phyloP scores from a whole-genome alignment of 2,113 vertebrate genomes.

The Porphyrio hochstetteri region DNA sequence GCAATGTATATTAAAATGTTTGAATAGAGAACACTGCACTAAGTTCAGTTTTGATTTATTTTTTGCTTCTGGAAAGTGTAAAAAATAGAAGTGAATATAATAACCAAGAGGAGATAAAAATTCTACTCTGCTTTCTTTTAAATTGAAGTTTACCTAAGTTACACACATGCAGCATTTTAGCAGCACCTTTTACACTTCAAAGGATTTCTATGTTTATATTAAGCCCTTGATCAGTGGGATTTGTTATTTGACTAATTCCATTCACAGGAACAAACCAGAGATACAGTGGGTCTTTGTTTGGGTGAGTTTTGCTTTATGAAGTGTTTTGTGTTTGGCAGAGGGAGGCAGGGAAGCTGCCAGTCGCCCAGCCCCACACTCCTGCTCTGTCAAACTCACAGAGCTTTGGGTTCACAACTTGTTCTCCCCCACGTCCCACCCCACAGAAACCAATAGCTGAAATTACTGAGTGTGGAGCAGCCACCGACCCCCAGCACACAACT shows the following conservation, averaged over 20 bases:
- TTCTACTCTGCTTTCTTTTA: not conserved
- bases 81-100: not conserved
- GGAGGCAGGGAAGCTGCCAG: not conserved
- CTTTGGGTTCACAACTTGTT: not conserved
- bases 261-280: not conserved
- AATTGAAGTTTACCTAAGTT: not conserved
- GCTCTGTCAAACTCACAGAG: not conserved
- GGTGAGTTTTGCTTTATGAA: not conserved
- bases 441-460: not conserved
- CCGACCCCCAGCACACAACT: fast-evolving
- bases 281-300: not conserved
- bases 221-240: not conserved
- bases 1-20: not conserved
- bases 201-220: not conserved
- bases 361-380: not conserved
- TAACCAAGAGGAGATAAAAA: constrained; percentile 7
- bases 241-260: not conserved
- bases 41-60: not conserved
- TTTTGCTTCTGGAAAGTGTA: not conserved
- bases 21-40: not conserved
- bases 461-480: fast-evolving
- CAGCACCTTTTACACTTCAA: not conserved
- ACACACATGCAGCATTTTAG: not conserved
- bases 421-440: not conserved
- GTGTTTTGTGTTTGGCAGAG: not conserved